A percentile compares a stretch with the other conserved stretches of the same genome.
Evolutionary conservation across 2,888 invertebrate species (phyloP).

Genomic region (Melinopterus prodromus): DNA sequence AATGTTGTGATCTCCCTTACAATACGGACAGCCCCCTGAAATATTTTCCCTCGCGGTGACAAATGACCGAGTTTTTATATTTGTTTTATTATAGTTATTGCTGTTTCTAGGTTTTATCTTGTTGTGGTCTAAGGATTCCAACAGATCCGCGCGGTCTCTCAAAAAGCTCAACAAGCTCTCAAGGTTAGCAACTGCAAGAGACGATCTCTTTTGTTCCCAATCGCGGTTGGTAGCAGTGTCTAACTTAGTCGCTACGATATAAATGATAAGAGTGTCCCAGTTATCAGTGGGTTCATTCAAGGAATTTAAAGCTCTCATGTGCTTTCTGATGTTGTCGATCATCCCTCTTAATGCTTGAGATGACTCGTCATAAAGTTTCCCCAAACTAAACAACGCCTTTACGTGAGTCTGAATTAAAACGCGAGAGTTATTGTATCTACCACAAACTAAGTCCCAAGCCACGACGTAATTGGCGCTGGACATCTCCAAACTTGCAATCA

Average conservation of each 20-base stretch:
- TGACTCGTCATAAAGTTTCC: conserved; percentile 24
- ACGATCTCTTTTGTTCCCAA: conserved; percentile 29
- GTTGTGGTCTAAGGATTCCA: conserved; percentile 19
- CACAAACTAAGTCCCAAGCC: conserved; percentile 41
- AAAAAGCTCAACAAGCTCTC: conserved; percentile 22
- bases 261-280: conserved; percentile 33
- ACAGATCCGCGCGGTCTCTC: conserved; percentile 22
- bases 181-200: neutral
- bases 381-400: conserved; percentile 36
- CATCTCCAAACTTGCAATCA: conserved; percentile 37
- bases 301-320: conserved; percentile 27
- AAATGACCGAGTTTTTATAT: neutral
- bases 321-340: conserved; percentile 24
- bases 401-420: conserved; percentile 39
- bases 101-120: neutral
- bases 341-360: conserved; percentile 21
- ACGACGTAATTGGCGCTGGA: conserved; percentile 35
- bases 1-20: neutral
- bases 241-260: conserved; percentile 22
- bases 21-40: neutral
- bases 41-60: neutral
- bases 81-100: neutral
- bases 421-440: conserved; percentile 38
- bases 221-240: conserved; percentile 18
- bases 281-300: conserved; percentile 25